Conservation (phyloP, 2,797 vertebrate species). For the Coregonus ussuriensis region DNA sequence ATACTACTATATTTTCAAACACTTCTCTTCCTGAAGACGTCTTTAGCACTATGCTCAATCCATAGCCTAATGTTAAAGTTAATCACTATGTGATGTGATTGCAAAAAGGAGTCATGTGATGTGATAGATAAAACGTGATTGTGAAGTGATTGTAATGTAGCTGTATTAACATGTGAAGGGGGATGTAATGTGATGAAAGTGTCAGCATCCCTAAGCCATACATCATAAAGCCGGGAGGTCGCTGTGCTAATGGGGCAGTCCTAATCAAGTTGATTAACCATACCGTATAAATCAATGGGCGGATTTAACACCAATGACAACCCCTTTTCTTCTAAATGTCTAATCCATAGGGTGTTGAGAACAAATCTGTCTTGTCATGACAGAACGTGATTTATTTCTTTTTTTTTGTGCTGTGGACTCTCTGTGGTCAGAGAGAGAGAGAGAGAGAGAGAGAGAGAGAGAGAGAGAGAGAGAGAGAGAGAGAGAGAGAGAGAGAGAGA, state of each 20-base stretch:
- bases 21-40: neutral
- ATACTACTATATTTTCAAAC: neutral
- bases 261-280: conserved; percentile 61
- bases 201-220: conserved; percentile 34
- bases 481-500: too few relatives aligned
- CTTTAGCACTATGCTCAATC: neutral
- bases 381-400: conserved; percentile 55
- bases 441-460: conserved; percentile 14
- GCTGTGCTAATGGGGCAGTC: conserved; percentile 48
- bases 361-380: conserved; percentile 56
- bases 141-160: neutral
- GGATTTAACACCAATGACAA: conserved; percentile 47
- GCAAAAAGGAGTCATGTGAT: neutral
- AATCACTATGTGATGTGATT: neutral
- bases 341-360: conserved; percentile 64
- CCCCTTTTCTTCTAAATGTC: conserved; percentile 54
- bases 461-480: neutral
- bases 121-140: neutral
- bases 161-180: conserved; percentile 35
- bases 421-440: conserved; percentile 40
- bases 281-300: conserved; percentile 59
- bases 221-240: conserved; percentile 44
- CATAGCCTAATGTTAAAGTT: neutral
- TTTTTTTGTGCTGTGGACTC: conserved; percentile 59
- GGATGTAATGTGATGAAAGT: conserved; percentile 52